A percentile compares a stretch with the other conserved stretches of the same genome.
Conservation (phyloP, 2,888 invertebrate genomes). For the Iphiclides podalirius region DNA sequence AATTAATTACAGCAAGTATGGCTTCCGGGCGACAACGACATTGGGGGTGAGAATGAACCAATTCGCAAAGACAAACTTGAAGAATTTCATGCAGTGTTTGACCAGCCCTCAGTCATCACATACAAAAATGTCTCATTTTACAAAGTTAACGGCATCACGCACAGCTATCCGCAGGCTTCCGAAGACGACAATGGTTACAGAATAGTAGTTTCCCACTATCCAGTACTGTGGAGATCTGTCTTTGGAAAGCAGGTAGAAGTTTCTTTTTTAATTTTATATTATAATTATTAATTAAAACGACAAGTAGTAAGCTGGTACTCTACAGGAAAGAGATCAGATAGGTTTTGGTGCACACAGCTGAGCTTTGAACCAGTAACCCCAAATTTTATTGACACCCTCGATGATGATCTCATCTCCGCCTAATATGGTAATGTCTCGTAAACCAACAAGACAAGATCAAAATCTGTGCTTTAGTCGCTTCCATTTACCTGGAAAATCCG, state of each 20-base stretch:
- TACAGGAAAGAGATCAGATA: too few species aligned
- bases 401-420: too few species aligned
- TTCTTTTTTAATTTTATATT: not conserved
- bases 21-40: constrained; percentile 98
- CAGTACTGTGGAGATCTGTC: constrained; percentile 61
- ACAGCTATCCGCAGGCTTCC: constrained; percentile 77
- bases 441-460: too few species aligned
- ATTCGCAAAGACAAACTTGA: constrained; percentile 84
- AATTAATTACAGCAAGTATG: constrained; percentile 90
- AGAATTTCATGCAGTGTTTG: constrained; percentile 87
- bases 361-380: too few species aligned
- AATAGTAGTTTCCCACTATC: constrained; percentile 88
- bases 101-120: constrained; percentile 82
- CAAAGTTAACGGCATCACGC: constrained; percentile 86
- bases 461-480: too few species aligned
- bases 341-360: too few species aligned
- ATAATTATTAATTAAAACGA: too few species aligned
- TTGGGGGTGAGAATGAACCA: constrained; percentile 94
- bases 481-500: too few species aligned
- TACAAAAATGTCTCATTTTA: constrained; percentile 84
- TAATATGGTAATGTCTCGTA: too few species aligned
- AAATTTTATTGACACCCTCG: too few species aligned
- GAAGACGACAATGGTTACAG: constrained; percentile 73
- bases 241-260: constrained; percentile 64
- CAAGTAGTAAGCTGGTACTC: too few species aligned